Base-by-base conservation (phyloP, 2,888 invertebrate genomes). In the Sphaerophoria taeniata region DNA sequence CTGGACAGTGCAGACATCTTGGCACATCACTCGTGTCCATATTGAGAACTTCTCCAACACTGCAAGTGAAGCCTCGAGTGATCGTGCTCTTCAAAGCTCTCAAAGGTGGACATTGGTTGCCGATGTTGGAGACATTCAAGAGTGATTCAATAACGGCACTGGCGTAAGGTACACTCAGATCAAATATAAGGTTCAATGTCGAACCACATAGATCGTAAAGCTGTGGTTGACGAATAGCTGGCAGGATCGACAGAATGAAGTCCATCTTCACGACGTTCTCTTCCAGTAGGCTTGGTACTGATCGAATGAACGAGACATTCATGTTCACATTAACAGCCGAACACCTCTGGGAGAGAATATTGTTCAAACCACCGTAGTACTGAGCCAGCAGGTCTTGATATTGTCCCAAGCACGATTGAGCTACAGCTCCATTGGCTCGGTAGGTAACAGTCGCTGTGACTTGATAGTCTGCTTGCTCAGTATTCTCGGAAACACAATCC, bases 131-230 rank as follows among this genome's bases (percentile, higher is more conserved):
- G 2, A 98, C 96, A 89, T 98, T 98, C 36, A 98, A 92, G 5
- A 98, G 93, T 3, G 97, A 96, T 90, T 98, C 97, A 88, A 98
- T 97, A 0, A 97, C 95, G 39, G 96, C 96, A 90, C 97, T 98
- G 3, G 98, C 97, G 87, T 97, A 96, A 0, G 98, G 98, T 9
- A 98, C 98, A 51, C 97, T 97, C 55, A 99, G 92, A 92, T 98
- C 98, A 90, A 98, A 98, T 89, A 98, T 98, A 1, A 98, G 94
- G 89, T 96, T 97, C 81, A 99, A 92, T 0, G 98, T 98, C 0
- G 98, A 97, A 12, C 98, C 98, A 90, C 98, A 99, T 0, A 98
- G 95, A 88, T 98, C 98, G 90, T 98, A 99, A 0, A 99, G 93
- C 89, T 98, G 97, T 0, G 97, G 97, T 92, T 98, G 98, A 88